Evolutionary conservation across 2,888 invertebrate species (phyloP).

Genomic region (Synergus laeviventris): DNA sequence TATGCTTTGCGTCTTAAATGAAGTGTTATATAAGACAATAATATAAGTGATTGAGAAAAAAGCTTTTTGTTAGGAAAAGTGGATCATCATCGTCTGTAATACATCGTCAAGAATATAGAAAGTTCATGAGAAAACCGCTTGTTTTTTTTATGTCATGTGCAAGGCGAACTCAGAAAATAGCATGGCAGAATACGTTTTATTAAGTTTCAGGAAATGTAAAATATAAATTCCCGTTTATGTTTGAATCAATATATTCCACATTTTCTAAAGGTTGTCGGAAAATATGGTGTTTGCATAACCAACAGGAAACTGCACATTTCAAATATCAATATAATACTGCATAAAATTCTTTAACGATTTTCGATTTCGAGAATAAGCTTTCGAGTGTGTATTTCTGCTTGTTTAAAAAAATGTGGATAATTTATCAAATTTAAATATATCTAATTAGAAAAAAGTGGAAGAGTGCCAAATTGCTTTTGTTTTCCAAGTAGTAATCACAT

Average conservation of each 20-base stretch:
- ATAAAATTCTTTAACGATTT: background rate
- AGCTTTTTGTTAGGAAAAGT: too few relatives aligned
- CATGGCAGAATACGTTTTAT: background rate
- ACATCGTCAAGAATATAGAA: too few relatives aligned
- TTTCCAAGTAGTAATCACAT: background rate
- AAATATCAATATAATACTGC: background rate
- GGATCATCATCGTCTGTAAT: too few relatives aligned
- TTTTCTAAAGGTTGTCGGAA: background rate
- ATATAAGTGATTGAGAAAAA: background rate
- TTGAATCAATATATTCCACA: background rate
- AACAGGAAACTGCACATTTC: background rate
- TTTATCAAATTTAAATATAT: too few relatives aligned
- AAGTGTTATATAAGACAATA: background rate
- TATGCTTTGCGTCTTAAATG: background rate
- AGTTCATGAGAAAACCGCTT: too few relatives aligned
- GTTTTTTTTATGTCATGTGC: too few relatives aligned
- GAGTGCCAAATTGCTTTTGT: background rate
- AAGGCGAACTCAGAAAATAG: too few relatives aligned
- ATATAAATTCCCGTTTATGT: background rate
- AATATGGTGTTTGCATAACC: background rate
- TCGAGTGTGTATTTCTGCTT: too few relatives aligned
- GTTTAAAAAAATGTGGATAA: too few relatives aligned
- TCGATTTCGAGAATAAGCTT: background rate
- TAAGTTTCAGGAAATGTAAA: constrained; percentile 11
- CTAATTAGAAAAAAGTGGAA: background rate